phyloP scores from a whole-genome alignment of 2,113 vertebrate genomes.

The Ammospiza caudacuta region DNA sequence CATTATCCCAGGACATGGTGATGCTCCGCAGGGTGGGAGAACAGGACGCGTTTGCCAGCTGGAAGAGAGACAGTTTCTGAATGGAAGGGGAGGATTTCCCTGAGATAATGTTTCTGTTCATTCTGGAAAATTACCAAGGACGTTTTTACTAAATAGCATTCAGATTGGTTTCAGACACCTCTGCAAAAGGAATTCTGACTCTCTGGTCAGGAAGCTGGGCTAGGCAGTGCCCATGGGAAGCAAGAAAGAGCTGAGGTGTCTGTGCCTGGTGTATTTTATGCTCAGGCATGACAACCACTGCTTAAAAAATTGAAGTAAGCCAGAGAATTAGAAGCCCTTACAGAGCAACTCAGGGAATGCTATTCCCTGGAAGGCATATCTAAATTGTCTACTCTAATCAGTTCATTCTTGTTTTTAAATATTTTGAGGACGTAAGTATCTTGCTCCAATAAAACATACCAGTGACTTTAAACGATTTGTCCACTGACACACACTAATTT shows the following conservation, averaged over 20 bases:
- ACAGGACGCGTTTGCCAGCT: neutral
- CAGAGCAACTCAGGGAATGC: neutral
- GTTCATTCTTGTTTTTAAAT: neutral
- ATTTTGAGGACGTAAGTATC: neutral
- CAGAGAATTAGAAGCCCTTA: neutral
- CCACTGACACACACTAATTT: neutral
- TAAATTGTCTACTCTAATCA: neutral
- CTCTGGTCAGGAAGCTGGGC: neutral
- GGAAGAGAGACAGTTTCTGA: neutral
- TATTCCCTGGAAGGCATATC: neutral
- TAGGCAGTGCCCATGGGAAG: neutral
- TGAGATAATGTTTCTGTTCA: neutral
- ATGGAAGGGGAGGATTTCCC: neutral
- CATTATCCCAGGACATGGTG: neutral
- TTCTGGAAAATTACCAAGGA: neutral
- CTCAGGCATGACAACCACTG: fast-evolving
- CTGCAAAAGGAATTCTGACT: neutral
- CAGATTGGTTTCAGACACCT: neutral
- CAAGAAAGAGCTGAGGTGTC: neutral
- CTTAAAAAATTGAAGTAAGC: neutral
- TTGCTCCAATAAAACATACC: neutral
- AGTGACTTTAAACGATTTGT: neutral
- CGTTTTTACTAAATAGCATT: neutral
- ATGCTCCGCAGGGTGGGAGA: neutral
- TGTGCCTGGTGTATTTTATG: neutral